A percentile compares a stretch with the other conserved stretches of the same genome.
Conservation (phyloP, 1,140 invertebrate species). For the Melanaphis sacchari region DNA sequence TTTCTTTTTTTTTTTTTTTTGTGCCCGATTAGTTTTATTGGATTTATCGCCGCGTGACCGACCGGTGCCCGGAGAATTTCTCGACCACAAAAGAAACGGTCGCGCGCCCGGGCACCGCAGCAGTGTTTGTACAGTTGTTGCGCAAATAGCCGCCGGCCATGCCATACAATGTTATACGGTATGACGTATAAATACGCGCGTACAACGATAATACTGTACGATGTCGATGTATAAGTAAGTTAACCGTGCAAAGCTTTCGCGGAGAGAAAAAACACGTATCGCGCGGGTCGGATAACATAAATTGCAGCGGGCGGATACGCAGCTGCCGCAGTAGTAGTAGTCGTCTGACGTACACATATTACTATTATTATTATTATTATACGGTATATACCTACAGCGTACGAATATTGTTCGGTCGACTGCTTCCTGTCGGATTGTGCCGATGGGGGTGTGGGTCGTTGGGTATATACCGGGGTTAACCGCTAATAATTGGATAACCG, state of each 20-base stretch:
- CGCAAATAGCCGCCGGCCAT: conserved; percentile 48
- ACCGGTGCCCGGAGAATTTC: conserved; percentile 40
- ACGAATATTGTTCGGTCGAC: conserved; percentile 19
- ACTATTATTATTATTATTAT: neutral
- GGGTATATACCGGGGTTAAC: neutral
- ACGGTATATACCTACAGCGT: neutral
- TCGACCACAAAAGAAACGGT: conserved; percentile 44
- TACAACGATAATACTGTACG: neutral
- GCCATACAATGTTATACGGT: neutral
- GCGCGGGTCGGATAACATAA: neutral
- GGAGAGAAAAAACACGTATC: conserved; percentile 26
- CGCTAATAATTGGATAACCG: conserved; percentile 34
- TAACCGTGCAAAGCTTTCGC: conserved; percentile 55
- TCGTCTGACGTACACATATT: neutral
- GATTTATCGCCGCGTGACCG: conserved; percentile 49
- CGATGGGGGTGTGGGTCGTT: neutral
- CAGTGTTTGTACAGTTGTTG: conserved; percentile 51
- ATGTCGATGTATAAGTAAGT: conserved; percentile 18
- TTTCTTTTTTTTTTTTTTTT: conserved; percentile 13
- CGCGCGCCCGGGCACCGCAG: neutral
- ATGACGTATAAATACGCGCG: neutral
- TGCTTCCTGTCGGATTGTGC: conserved; percentile 8
- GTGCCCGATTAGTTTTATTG: conserved; percentile 48
- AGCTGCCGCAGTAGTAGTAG: neutral
- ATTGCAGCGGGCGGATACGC: neutral